Conservation (phyloP, 2,113 vertebrate species). For the Sinocyclocheilus anshuiensis region DNA sequence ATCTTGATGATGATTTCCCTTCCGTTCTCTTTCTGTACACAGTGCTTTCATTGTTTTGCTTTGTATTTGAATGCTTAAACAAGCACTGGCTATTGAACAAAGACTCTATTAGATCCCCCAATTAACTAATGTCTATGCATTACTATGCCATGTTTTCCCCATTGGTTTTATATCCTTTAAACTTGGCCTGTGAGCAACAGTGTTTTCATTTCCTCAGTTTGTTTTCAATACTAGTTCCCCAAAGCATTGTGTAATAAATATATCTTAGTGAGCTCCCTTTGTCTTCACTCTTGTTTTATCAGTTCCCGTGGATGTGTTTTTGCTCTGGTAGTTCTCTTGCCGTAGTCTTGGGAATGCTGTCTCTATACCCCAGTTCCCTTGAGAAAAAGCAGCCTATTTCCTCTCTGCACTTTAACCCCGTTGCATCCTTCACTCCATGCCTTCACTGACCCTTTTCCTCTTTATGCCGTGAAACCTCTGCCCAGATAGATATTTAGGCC, state of each 20-base stretch:
- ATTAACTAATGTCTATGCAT: conserved; percentile 40
- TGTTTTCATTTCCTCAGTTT: conserved; percentile 29
- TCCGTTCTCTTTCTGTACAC: conserved; percentile 65
- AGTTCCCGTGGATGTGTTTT: conserved; percentile 34
- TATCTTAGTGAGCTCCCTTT: conserved; percentile 18
- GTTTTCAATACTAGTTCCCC: neutral
- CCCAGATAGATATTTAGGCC: conserved; percentile 36
- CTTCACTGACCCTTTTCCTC: conserved; percentile 30
- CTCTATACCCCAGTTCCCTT: conserved; percentile 6
- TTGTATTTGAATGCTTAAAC: conserved; percentile 65
- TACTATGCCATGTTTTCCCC: neutral
- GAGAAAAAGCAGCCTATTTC: conserved; percentile 39
- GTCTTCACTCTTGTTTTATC: conserved; percentile 37
- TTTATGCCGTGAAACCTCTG: conserved; percentile 14
- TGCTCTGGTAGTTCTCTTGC: conserved; percentile 27
- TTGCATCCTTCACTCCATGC: neutral
- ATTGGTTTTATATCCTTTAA: neutral
- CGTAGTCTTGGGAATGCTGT: conserved; percentile 8
- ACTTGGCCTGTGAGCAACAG: neutral
- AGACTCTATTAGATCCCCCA: conserved; percentile 44
- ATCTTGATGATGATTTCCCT: conserved; percentile 66
- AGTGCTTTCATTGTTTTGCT: conserved; percentile 68
- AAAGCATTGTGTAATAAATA: neutral
- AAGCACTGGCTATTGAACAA: conserved; percentile 61
- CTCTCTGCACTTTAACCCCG: conserved; percentile 43